These are phyloP conservation scores for Drosophila auraria DNA, from an alignment of 1,140 invertebrate genomes.

Conservation along the genomic window DNA sequence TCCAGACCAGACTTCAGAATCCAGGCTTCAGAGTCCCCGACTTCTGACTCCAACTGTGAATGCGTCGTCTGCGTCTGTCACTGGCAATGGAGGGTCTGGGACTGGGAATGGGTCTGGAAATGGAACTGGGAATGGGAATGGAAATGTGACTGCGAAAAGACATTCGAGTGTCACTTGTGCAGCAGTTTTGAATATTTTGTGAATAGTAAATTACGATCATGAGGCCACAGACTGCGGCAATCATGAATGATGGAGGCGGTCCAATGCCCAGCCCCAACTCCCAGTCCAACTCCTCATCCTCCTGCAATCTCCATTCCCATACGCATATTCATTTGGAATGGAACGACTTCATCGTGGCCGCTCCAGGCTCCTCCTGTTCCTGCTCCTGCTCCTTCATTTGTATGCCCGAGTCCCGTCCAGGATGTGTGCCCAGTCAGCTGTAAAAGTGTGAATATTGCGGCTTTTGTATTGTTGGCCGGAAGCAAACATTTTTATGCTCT, in stretches of 20 bases:
- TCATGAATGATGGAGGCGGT: slow-evolving; percentile 25
- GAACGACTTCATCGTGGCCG: slow-evolving; percentile 44
- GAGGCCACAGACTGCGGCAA: slow-evolving; percentile 45
- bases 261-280: background rate
- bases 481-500: slow-evolving; percentile 50
- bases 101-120: slow-evolving; percentile 12
- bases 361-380: slow-evolving; percentile 18
- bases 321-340: slow-evolving; percentile 43
- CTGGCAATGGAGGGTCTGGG: background rate
- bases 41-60: slow-evolving; percentile 14
- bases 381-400: slow-evolving; percentile 41
- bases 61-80: slow-evolving; percentile 22
- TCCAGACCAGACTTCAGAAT: slow-evolving; percentile 12
- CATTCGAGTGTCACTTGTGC: slow-evolving; percentile 81
- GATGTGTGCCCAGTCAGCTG: slow-evolving; percentile 34
- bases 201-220: slow-evolving; percentile 80
- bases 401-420: slow-evolving; percentile 4
- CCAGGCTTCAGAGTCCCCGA: slow-evolving; percentile 7
- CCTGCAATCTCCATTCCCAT: background rate
- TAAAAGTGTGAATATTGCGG: slow-evolving; percentile 68
- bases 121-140: slow-evolving; percentile 35
- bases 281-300: background rate
- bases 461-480: slow-evolving; percentile 34
- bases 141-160: slow-evolving; percentile 72
- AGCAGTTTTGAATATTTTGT: slow-evolving; percentile 81